Conservation (phyloP, 2,113 vertebrate species). For the Siphamia tubifer region DNA sequence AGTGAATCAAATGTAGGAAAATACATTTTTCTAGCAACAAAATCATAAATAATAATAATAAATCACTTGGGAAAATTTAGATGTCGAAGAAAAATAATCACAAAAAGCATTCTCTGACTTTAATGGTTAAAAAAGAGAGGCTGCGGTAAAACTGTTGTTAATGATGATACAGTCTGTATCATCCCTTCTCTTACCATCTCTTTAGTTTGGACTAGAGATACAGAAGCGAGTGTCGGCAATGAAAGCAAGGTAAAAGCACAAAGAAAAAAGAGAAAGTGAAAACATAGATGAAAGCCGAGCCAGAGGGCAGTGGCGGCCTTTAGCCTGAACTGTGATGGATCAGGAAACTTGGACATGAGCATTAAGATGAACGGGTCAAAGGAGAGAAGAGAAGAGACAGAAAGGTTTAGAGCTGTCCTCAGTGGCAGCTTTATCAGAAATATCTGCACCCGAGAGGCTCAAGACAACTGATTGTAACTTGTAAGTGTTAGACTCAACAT, state of each 20-base stretch:
- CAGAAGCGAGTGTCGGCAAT: not conserved
- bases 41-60: too few species aligned
- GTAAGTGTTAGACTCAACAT: not conserved
- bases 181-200: too few species aligned
- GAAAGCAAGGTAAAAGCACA: slow-evolving; percentile 9
- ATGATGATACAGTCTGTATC: too few species aligned
- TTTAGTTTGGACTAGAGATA: not conserved
- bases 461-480: not conserved
- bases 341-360: not conserved
- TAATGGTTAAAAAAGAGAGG: too few species aligned
- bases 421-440: not conserved
- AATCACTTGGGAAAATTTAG: too few species aligned
- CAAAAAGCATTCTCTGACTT: too few species aligned
- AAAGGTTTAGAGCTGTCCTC: not conserved
- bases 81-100: too few species aligned
- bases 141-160: too few species aligned
- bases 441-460: not conserved
- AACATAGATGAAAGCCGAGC: slow-evolving; percentile 34
- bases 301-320: slow-evolving; percentile 48
- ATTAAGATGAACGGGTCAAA: slow-evolving; percentile 13
- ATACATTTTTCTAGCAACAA: too few species aligned
- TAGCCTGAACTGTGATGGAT: slow-evolving; percentile 38
- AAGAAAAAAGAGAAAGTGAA: slow-evolving; percentile 18
- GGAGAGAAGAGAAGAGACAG: not conserved
- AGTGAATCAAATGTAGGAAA: too few species aligned